A percentile compares a stretch with the other conserved stretches of the same genome.
Evolutionary conservation across 1,140 invertebrate species (phyloP).

Genomic region (Drosophila setifemur): DNA sequence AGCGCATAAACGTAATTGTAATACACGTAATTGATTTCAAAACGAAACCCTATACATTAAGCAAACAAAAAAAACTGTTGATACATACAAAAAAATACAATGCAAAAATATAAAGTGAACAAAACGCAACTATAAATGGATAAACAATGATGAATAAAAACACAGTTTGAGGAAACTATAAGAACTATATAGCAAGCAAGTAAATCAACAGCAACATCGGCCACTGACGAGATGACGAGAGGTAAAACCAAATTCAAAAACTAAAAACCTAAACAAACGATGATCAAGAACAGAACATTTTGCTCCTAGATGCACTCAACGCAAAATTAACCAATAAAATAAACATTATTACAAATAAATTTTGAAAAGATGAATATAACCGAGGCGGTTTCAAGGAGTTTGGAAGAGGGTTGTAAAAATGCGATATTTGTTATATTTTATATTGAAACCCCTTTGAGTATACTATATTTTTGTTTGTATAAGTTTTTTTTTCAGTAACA

Average conservation of each 20-base stretch:
- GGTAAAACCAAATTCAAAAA: constrained; percentile 60
- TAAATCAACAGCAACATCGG: constrained; percentile 42
- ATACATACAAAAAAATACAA: constrained; percentile 60
- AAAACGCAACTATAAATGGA: constrained; percentile 18
- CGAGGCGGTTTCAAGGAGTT: too few species aligned
- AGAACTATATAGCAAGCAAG: constrained; percentile 44
- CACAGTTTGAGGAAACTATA: constrained; percentile 5
- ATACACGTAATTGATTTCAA: constrained; percentile 69
- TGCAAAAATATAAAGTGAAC: constrained; percentile 33
- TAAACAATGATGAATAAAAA: constrained; percentile 8
- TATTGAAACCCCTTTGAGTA: too few species aligned
- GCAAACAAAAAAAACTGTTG: constrained; percentile 67
- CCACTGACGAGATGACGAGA: constrained; percentile 35
- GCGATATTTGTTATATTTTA: too few species aligned
- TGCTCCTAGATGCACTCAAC: constrained; percentile 82
- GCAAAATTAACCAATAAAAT: constrained; percentile 81
- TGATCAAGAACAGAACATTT: constrained; percentile 62
- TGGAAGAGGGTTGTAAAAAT: too few species aligned
- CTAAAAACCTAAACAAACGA: constrained; percentile 28
- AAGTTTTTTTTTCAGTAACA: too few species aligned
- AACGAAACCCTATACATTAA: constrained; percentile 44
- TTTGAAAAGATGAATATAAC: constrained; percentile 35
- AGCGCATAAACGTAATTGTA: constrained; percentile 64
- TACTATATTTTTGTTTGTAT: too few species aligned
- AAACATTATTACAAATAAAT: constrained; percentile 81